A percentile compares a stretch with the other conserved stretches of the same genome.
Conservation (phyloP, 2,888 invertebrate species). For the Steinernema hermaphroditum region DNA sequence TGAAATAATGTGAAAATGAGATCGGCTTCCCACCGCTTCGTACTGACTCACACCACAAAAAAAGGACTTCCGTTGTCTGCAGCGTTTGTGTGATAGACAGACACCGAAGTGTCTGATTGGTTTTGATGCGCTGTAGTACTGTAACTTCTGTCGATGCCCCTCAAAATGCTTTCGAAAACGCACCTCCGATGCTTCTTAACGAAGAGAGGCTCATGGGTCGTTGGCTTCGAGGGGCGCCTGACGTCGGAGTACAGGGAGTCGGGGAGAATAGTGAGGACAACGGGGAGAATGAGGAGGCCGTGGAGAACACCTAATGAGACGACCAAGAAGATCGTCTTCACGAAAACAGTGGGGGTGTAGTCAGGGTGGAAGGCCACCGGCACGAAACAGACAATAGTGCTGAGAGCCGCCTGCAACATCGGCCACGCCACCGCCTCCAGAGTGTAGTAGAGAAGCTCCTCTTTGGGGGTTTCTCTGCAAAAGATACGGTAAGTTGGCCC, state of each 20-base stretch:
- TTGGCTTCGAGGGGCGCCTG: background rate
- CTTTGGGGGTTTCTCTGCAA: conserved; percentile 34
- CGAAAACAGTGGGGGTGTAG: conserved; percentile 43
- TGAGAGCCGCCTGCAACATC: conserved; percentile 43
- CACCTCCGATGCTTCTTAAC: conserved; percentile 25
- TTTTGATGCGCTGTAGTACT: too few species aligned
- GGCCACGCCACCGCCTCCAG: conserved; percentile 40
- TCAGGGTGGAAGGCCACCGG: conserved; percentile 39
- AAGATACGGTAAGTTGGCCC: background rate
- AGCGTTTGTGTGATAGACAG: too few species aligned
- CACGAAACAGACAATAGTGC: conserved; percentile 41
- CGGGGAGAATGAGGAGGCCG: conserved; percentile 41
- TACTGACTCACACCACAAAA: too few species aligned
- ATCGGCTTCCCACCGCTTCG: too few species aligned
- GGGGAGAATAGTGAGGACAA: conserved; percentile 38
- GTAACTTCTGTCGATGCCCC: too few species aligned
- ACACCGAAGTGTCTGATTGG: too few species aligned
- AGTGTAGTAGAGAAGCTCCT: conserved; percentile 37
- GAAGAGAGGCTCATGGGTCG: conserved; percentile 6
- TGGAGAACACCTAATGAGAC: conserved; percentile 37
- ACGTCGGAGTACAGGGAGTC: conserved; percentile 26
- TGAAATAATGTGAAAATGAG: too few species aligned
- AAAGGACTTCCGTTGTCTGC: too few species aligned
- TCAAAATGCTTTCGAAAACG: background rate
- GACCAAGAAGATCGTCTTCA: conserved; percentile 38